Evolutionary conservation across 2,797 vertebrate species (phyloP).

Genomic region (Alectoris magna): DNA sequence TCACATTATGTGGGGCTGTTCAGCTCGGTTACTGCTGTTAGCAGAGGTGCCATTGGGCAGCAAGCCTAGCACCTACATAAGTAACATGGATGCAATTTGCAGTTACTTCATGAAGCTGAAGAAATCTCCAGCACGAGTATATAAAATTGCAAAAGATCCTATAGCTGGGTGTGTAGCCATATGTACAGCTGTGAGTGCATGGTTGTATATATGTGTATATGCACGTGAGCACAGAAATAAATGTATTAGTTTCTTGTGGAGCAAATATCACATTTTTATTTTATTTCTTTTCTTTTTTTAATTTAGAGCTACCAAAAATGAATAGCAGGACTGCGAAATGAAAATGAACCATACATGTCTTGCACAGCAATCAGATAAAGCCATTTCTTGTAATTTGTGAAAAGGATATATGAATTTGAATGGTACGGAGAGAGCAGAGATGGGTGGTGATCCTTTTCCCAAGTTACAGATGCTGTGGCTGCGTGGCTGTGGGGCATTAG

Average conservation of each 20-base stretch:
- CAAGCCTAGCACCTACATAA: neutral
- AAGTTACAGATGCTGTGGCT: neutral
- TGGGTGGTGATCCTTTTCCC: neutral
- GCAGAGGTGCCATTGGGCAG: neutral
- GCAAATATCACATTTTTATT: neutral
- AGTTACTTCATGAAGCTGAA: neutral
- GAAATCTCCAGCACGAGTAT: neutral
- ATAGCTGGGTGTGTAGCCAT: neutral
- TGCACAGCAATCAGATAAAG: neutral
- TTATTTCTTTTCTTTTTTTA: neutral
- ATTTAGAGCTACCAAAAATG: neutral
- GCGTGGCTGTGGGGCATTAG: neutral
- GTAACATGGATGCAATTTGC: neutral
- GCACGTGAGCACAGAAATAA: neutral
- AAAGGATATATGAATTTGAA: neutral
- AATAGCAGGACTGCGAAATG: neutral
- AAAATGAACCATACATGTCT: neutral
- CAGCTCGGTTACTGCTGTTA: neutral
- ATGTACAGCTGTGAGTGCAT: neutral
- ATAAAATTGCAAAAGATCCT: neutral
- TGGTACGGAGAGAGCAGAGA: neutral
- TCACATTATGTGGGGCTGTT: neutral
- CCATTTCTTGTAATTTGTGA: neutral
- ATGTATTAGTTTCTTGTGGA: neutral
- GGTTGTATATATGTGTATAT: neutral